Evolutionary conservation across 2,113 vertebrate genomes (phyloP), one percentile per base, ranked within the genome.

Genomic region (Phocoena sinus): DNA sequence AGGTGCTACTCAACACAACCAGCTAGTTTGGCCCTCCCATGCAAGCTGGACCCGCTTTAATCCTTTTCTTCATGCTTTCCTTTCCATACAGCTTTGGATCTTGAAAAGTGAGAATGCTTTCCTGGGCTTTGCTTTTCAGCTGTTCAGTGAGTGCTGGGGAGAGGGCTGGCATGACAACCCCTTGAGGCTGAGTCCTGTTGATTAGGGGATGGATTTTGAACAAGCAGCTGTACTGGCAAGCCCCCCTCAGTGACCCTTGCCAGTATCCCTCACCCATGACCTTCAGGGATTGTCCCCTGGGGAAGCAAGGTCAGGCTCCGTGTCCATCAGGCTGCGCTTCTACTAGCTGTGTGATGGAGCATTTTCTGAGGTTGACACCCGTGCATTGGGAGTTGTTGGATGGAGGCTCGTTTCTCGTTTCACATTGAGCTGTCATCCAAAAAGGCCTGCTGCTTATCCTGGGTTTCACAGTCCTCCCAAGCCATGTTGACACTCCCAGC

Each of bases 291-390:
- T 70, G 92, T 96, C 97, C 96, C 94, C 44, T 23, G 97, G 94
- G 97, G 81, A 93, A 71, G 81, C 38, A 11, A 74, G 96, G 97
- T 96, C 97, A 73, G 97, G 50, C 92, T 96, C 50, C 0, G 36
- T 82, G 96, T 98, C 98, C 71, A 65, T 98, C 97, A 97, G 96
- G 18, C 92, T 88, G 53, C 21, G 92, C 95, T 96, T 95, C 89
- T 68, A 63, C 87, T 81, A 77, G 84, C 91, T 96, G 96, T 80
- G 96, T 96, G 97, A 98, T 76, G 96, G 98, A 96, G 96, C 89
- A 90, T 97, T 97, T 96, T 95, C 98, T 95, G 96, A 95, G 67
- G 91, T 63, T 97, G 97, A 97, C 97, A 97, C 41, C 95, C 95
- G 60, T 63, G 76, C 70, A 5, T 50, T 62, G 84, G 65, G 20